Conservation (phyloP, 2,888 invertebrate genomes). For the Drosophila anomelani region DNA sequence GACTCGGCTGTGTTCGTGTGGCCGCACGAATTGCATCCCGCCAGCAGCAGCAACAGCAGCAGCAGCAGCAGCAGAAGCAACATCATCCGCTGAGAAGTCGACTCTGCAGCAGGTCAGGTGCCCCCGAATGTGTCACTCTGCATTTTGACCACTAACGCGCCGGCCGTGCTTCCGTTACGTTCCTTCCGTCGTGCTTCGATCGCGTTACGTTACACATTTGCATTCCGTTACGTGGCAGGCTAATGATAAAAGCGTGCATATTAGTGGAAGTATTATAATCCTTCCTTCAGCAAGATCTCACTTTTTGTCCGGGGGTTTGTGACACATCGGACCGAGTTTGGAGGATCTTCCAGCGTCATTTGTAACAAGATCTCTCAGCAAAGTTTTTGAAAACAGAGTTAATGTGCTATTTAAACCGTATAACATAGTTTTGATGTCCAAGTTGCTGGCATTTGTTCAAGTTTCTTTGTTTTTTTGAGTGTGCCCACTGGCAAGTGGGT, state of each 20-base stretch:
- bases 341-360: too few relatives aligned
- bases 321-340: background rate
- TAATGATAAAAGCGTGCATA: background rate
- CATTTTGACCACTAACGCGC: conserved; percentile 84
- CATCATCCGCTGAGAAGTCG: conserved; percentile 42
- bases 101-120: conserved; percentile 55
- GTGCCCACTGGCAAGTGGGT: conserved; percentile 19
- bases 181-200: conserved; percentile 45
- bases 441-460: conserved; percentile 14
- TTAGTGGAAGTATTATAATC: background rate
- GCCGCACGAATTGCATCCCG: conserved; percentile 35
- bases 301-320: background rate
- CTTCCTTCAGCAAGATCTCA: background rate
- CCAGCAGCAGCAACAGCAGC: conserved; percentile 38
- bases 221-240: conserved; percentile 11
- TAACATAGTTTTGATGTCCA: conserved; percentile 5
- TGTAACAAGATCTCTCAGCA: background rate
- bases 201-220: conserved; percentile 12
- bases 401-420: background rate
- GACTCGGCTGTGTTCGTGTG: conserved; percentile 15
- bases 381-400: conserved; percentile 9
- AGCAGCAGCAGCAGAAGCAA: conserved; percentile 48
- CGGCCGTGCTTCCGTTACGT: conserved; percentile 83
- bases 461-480: conserved; percentile 41
- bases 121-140: conserved; percentile 79